Evolutionary conservation across 1,140 invertebrate species (phyloP).

Genomic region (Contarinia nasturtii): DNA sequence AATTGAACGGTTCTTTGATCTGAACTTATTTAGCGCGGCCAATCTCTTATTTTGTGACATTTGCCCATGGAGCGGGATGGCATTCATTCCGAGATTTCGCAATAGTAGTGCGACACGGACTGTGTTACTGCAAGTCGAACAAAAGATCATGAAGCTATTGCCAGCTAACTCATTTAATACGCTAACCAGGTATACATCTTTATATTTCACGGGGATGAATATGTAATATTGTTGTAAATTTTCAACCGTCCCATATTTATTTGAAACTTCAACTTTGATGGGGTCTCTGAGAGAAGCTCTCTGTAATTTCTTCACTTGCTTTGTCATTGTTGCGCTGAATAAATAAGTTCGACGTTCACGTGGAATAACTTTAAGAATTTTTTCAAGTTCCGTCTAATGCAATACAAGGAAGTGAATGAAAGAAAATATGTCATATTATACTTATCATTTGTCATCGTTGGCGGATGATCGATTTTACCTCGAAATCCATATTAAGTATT

Average conservation of each 20-base stretch:
- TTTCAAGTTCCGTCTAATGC: constrained; percentile 95
- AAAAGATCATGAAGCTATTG: constrained; percentile 96
- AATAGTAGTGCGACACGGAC: constrained; percentile 74
- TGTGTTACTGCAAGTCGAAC: constrained; percentile 82
- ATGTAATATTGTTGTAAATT: constrained; percentile 90
- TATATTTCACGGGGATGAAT: constrained; percentile 92
- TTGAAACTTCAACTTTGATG: constrained; percentile 88
- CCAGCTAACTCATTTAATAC: constrained; percentile 90
- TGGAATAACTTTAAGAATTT: constrained; percentile 84
- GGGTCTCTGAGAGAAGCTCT: constrained; percentile 82
- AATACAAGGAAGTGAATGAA: no score
- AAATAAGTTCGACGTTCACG: constrained; percentile 71
- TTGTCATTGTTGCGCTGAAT: constrained; percentile 97
- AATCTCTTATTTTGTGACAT: constrained; percentile 90
- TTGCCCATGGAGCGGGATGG: constrained; percentile 92
- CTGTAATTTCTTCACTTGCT: constrained; percentile 93
- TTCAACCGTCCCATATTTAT: constrained; percentile 95
- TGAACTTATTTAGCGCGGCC: constrained; percentile 83
- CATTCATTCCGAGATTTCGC: constrained; percentile 70
- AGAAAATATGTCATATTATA: no score
- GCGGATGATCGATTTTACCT: no score
- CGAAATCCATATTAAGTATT: constrained; percentile 92
- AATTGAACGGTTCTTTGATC: constrained; percentile 66
- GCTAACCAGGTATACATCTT: constrained; percentile 94
- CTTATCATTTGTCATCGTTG: no score